Conservation (phyloP, 1,140 invertebrate species). For the Neuroterus valhalla region DNA sequence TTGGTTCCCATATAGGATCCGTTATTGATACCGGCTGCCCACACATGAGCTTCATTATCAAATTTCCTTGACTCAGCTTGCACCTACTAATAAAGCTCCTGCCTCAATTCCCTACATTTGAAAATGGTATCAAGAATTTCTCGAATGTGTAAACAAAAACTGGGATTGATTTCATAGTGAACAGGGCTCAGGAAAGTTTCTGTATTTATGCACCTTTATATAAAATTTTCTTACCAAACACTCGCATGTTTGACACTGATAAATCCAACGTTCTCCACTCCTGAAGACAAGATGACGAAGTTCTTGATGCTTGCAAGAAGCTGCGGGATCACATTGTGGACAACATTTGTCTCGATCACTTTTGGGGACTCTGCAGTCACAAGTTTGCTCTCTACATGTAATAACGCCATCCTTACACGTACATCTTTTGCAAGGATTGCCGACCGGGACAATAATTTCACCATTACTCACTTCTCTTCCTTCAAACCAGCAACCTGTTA, state of each 20-base stretch:
- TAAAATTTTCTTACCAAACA: slow-evolving; percentile 80
- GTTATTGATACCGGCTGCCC: no score
- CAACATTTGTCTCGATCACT: slow-evolving; percentile 82
- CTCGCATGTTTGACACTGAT: slow-evolving; percentile 93
- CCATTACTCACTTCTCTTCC: slow-evolving; percentile 77
- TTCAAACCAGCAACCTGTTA: slow-evolving; percentile 79
- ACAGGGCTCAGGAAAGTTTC: not conserved
- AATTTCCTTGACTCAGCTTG: no score
- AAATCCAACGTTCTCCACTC: slow-evolving; percentile 90
- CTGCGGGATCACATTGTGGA: slow-evolving; percentile 83
- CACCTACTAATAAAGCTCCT: no score
- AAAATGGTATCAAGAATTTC: no score
- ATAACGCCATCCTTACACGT: slow-evolving; percentile 79
- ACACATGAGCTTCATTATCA: no score
- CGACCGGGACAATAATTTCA: slow-evolving; percentile 72
- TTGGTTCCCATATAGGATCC: no score
- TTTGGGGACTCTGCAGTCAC: slow-evolving; percentile 78
- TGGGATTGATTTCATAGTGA: no score
- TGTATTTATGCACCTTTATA: not conserved
- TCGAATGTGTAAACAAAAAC: no score
- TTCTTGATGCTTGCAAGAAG: slow-evolving; percentile 86
- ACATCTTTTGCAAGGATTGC: slow-evolving; percentile 79
- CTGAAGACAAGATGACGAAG: slow-evolving; percentile 83
- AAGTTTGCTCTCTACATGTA: slow-evolving; percentile 77
- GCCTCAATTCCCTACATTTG: no score